phyloP scores from a whole-genome alignment of 2,888 invertebrate species.

The Drosophila setosimentum region DNA sequence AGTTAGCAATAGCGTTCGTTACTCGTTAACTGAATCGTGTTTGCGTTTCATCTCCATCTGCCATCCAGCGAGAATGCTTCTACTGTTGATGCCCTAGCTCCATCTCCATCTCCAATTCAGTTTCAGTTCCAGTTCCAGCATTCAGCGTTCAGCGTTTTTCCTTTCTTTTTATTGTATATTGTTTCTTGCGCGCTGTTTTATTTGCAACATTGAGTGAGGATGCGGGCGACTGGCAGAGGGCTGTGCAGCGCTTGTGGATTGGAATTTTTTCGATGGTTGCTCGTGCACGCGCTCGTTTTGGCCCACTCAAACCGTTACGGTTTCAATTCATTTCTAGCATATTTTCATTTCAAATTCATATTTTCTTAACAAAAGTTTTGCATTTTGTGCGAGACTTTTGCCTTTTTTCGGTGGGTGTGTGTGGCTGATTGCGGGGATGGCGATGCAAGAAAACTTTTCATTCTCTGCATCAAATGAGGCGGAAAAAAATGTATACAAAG shows the following conservation, averaged over 20 bases:
- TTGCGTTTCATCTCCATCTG: constrained; percentile 80
- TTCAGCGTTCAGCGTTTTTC: constrained; percentile 7
- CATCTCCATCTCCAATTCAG: constrained; percentile 32
- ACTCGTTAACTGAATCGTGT: constrained; percentile 80
- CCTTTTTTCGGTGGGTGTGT: constrained; percentile 24
- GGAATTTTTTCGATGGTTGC: constrained; percentile 67
- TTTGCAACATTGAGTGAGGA: constrained; percentile 71
- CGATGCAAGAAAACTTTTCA: constrained; percentile 73
- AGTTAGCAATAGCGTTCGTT: constrained; percentile 78
- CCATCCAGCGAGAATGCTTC: constrained; percentile 51
- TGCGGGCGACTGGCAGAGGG: background rate
- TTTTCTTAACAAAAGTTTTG: constrained; percentile 80
- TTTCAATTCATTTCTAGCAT: constrained; percentile 80
- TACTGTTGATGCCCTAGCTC: constrained; percentile 15
- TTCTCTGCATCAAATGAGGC: constrained; percentile 77
- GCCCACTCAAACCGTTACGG: constrained; percentile 72
- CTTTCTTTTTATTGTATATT: constrained; percentile 72
- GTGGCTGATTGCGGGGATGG: constrained; percentile 20
- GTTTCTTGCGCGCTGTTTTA: constrained; percentile 77
- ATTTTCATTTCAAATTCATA: constrained; percentile 81
- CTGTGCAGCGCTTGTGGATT: constrained; percentile 41
- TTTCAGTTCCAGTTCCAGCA: constrained; percentile 18
- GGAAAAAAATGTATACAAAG: constrained; percentile 80
- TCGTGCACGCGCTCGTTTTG: constrained; percentile 72
- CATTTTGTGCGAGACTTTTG: constrained; percentile 66